Percentiles rank a stretch among this genome's conserved stretches.
Conservation (phyloP, 1,140 invertebrate species). For the Bombus difficillimus region DNA sequence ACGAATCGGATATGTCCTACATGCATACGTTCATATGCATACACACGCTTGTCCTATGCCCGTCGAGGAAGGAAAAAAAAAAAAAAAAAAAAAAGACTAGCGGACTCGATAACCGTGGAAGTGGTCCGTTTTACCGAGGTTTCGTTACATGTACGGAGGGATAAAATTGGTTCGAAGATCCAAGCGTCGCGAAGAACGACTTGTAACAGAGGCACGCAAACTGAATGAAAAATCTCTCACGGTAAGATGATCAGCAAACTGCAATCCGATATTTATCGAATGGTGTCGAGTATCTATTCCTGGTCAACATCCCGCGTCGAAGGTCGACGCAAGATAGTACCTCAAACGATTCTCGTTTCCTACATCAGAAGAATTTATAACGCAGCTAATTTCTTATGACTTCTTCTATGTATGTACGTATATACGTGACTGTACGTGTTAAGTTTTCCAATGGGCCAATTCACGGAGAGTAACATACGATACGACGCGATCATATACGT, state of each 20-base stretch:
- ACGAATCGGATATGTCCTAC: constrained; percentile 32
- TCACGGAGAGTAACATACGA: neutral
- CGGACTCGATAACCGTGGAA: no score
- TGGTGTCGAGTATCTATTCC: constrained; percentile 58
- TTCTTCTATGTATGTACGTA: neutral
- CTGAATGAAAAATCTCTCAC: constrained; percentile 47
- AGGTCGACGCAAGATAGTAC: constrained; percentile 33
- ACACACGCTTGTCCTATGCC: neutral
- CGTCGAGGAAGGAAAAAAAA: neutral
- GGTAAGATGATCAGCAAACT: constrained; percentile 50
- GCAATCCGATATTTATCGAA: constrained; percentile 62
- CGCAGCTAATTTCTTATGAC: neutral
- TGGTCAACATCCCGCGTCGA: constrained; percentile 52
- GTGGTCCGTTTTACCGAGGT: neutral
- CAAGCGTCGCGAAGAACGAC: neutral
- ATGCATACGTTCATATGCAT: constrained; percentile 7
- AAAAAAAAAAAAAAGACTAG: no score
- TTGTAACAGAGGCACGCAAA: neutral
- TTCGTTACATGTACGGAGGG: neutral
- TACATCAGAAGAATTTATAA: constrained; percentile 14
- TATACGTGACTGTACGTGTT: neutral
- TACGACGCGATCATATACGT: neutral
- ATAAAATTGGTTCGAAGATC: neutral
- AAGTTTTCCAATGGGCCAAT: neutral
- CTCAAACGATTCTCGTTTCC: constrained; percentile 23